Evolutionary conservation across 2,888 invertebrate genomes (phyloP), one percentile per base, ranked within the genome.

Genomic region (Epistrophe eligans): DNA sequence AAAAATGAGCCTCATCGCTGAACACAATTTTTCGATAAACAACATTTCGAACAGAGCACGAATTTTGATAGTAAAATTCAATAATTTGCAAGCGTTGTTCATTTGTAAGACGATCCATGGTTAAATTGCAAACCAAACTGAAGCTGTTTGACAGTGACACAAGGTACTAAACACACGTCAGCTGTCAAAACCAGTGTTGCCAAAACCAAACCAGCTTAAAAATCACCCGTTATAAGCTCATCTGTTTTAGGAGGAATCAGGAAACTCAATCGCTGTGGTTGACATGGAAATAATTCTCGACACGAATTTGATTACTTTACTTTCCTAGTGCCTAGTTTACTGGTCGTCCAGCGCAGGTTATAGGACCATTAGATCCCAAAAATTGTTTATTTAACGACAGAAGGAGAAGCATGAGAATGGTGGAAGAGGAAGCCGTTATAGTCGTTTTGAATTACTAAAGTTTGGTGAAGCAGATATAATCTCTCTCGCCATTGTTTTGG

Each of bases 261-360:
- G 64, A 77, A 77, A 40, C 45, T 74, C 67, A 52, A 60, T 81
- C 28, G 55, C 35, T 50, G 60, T 11, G 71, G 64, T 52, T 72
- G 82, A 67, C 72, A 82, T 72, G 50, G 82, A 67, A 67, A 73
- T 83, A 58, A 77, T 73, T 79, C 60, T 17, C 43, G 24, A 70
- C 72, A 67, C 19, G 50, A 71, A 57, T 83, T 77, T 73, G 77
- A 77, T 77, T 55, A 60, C 77, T 52, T 72, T 32, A 72, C 72
- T 52, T 66, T 5, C 40, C 3, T 15, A 38, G 4, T 17, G 19
- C 1, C 7, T 35, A 35, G 1, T 6, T 1, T 0, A 8, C 8
- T 6, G 40, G 15, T 43, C 40, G 15, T 38, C 60, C 60, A 62
- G 32, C 7, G 35, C 35, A 32, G 24, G 40, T 19, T 43, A 24